Evolutionary conservation across 2,888 invertebrate genomes (phyloP).

Genomic region (Leucophora obtusa): DNA sequence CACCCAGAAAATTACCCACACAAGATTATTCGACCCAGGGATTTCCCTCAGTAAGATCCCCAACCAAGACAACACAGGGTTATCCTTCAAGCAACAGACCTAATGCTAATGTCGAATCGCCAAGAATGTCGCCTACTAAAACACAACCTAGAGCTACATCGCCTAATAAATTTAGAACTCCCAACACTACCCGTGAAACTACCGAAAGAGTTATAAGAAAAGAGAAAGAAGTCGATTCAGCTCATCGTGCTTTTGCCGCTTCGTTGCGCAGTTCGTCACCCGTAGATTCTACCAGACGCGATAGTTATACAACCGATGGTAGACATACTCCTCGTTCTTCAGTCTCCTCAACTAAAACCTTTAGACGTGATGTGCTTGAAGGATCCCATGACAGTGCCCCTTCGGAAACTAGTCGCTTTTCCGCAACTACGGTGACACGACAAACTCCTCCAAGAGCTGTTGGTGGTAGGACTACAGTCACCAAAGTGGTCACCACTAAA

Average conservation of each 20-base stretch:
- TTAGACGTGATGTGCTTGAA: conserved; percentile 73
- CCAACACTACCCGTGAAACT: conserved; percentile 65
- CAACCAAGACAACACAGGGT: conserved; percentile 61
- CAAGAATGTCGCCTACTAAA: conserved; percentile 29
- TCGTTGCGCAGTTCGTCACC: conserved; percentile 84
- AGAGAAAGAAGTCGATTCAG: conserved; percentile 81
- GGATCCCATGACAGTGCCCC: conserved; percentile 77
- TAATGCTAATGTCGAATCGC: conserved; percentile 19
- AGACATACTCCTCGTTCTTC: conserved; percentile 74
- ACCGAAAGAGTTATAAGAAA: conserved; percentile 71
- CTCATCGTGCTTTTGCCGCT: conserved; percentile 88
- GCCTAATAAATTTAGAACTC: conserved; percentile 59
- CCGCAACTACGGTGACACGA: conserved; percentile 75
- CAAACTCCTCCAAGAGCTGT: conserved; percentile 71
- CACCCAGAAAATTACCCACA: conserved; percentile 64
- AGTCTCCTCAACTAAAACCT: conserved; percentile 71
- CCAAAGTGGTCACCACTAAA: conserved; percentile 71
- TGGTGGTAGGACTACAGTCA: conserved; percentile 67
- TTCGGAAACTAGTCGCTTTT: conserved; percentile 77
- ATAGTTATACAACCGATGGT: conserved; percentile 76
- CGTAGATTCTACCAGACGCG: conserved; percentile 80
- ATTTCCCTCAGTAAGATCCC: conserved; percentile 66
- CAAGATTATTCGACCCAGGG: conserved; percentile 68
- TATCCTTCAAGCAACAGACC: conserved; percentile 66
- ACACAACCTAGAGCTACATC: conserved; percentile 52